Evolutionary conservation across 2,113 vertebrate species (phyloP).

Genomic region (Scomber colias): DNA sequence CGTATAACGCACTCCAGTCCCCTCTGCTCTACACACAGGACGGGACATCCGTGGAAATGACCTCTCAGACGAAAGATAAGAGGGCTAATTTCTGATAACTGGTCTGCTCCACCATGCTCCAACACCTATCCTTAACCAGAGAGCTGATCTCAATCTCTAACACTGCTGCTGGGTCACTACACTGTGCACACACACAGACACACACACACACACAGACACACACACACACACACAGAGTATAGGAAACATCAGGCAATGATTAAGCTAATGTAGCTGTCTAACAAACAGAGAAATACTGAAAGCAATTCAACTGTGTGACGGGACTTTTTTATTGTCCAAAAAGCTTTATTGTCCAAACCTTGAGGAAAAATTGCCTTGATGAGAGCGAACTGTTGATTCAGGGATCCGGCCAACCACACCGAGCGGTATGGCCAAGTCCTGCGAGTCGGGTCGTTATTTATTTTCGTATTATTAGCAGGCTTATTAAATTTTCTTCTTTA

Average conservation of each 20-base stretch:
- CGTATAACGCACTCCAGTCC: not conserved
- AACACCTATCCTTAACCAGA: constrained; percentile 44
- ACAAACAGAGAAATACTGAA: constrained; percentile 66
- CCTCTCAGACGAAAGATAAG: not conserved
- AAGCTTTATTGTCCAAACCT: constrained; percentile 68
- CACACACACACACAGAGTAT: constrained; percentile 15
- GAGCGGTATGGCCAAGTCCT: constrained; percentile 54
- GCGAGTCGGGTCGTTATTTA: constrained; percentile 66
- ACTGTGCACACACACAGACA: constrained; percentile 34
- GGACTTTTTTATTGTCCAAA: constrained; percentile 71
- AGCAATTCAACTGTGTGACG: constrained; percentile 64
- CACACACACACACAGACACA: constrained; percentile 33
- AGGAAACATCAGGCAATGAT: constrained; percentile 71
- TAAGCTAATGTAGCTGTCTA: constrained; percentile 69
- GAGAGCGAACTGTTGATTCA: constrained; percentile 77
- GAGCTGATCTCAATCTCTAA: constrained; percentile 51
- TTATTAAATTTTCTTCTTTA: constrained; percentile 62
- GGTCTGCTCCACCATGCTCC: constrained; percentile 26
- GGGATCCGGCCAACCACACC: constrained; percentile 65
- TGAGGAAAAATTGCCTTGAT: constrained; percentile 65
- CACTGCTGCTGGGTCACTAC: constrained; percentile 49
- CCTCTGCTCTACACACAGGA: not conserved
- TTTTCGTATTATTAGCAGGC: constrained; percentile 47
- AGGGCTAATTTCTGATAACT: not conserved
- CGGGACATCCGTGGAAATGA: not conserved